Base-by-base conservation (phyloP, 1,140 invertebrate species). In the Penaeus indicus region DNA sequence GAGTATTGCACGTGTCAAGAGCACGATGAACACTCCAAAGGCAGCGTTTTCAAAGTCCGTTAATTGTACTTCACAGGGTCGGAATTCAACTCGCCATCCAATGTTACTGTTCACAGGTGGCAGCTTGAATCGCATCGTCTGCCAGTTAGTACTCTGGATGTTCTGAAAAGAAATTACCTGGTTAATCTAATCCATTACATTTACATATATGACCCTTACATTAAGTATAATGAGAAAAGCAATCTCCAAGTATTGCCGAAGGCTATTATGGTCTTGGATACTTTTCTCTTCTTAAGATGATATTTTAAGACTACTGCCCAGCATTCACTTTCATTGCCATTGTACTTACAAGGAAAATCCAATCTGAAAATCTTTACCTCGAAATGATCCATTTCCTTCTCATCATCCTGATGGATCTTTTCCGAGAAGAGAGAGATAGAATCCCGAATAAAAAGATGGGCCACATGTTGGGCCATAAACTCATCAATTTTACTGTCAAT, bases 61-160 rank as follows among this genome's bases (percentile, higher is more conserved):
- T 82, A 99, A 95, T 94, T 99, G 99, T 11, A 98, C 96, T 94
- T 99, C 99, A 93, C 98, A 99, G 62, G 99, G 98, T 75, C 99
- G 95, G 94, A 99, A 99, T 94, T 99, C 99, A 3, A 99, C 99
- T 90, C 99, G 94, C 99, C 99, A 99, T 25, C 99, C 98, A 92
- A 99, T 99, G 67, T 96, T 95, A 19, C 97, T 98, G 92, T 98
- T 96, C 1, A 97, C 96, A 32, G 97, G 97, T 86, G 99, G 99
- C 75, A 98, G 98, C 93, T 99, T 99, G 93, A 99, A 99, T 25
- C 99, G 95, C 99, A 99, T 99, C 16, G 98, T 99, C 94, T 99
- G 99, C 99, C 99, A 99, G 94, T 99, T 99, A 11, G 99, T 99
- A 0, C 98, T 99, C 93, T 99, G 99, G 91, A 99, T 99, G 92